Evolutionary conservation across 2,888 invertebrate genomes (phyloP).

Genomic region (Drosophila prolongata): DNA sequence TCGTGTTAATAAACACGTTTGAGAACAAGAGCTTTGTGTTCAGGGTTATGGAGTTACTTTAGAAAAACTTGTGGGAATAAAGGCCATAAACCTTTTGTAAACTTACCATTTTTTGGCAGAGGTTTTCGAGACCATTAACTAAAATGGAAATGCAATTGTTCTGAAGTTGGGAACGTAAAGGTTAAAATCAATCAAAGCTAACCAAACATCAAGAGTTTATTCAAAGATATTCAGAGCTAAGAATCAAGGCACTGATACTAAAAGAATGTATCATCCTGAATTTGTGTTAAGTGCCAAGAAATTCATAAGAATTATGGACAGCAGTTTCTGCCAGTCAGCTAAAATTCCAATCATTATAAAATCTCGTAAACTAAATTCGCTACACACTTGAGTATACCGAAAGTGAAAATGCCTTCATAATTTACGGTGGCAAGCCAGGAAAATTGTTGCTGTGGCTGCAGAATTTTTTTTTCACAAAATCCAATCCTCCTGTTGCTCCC

Average conservation of each 20-base stretch:
- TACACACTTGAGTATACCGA: background rate
- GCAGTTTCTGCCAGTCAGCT: slow-evolving; percentile 2
- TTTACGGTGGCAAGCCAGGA: slow-evolving; percentile 13
- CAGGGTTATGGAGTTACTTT: background rate
- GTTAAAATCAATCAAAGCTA: background rate
- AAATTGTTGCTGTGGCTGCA: slow-evolving; percentile 10
- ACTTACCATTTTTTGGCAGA: background rate
- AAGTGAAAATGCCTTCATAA: slow-evolving; percentile 17
- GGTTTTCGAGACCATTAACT: background rate
- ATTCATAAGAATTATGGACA: background rate
- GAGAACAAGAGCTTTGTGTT: background rate
- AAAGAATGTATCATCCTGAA: too few relatives aligned
- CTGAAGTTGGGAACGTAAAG: background rate
- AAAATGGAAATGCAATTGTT: background rate
- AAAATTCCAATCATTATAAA: slow-evolving; percentile 5
- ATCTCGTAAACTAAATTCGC: slow-evolving; percentile 1
- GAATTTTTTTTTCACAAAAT: background rate
- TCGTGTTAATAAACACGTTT: background rate
- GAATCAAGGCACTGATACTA: too few relatives aligned
- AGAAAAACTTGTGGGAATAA: background rate
- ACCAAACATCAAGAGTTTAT: background rate
- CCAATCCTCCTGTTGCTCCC: slow-evolving; percentile 19
- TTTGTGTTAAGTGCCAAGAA: too few relatives aligned
- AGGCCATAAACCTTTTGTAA: background rate
- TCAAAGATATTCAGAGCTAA: too few relatives aligned